Evolutionary conservation across 2,888 invertebrate species (phyloP).

Genomic region (Dendrolimus houi): DNA sequence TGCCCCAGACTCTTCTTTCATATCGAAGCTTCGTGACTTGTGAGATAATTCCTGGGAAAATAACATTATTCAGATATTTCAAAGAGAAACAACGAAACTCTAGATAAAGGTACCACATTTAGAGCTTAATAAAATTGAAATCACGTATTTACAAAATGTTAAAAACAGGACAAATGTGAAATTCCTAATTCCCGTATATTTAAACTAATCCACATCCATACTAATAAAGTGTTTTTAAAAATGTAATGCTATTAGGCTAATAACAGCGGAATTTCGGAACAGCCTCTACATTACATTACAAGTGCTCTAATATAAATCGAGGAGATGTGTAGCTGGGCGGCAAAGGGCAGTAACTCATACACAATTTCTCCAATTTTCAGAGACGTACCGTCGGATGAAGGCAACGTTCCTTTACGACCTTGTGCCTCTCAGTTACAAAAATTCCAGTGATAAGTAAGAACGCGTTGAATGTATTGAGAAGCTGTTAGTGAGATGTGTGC

Average conservation of each 20-base stretch:
- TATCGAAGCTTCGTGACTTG: constrained; percentile 91
- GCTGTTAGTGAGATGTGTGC: constrained; percentile 74
- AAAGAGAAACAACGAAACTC: constrained; percentile 1
- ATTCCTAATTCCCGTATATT: neutral
- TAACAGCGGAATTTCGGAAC: constrained; percentile 56
- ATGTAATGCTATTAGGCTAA: constrained; percentile 62
- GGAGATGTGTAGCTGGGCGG: constrained; percentile 62
- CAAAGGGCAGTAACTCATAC: constrained; percentile 58
- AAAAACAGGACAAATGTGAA: neutral
- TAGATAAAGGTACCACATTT: neutral
- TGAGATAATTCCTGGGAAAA: constrained; percentile 87
- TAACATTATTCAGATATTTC: constrained; percentile 6
- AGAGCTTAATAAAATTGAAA: neutral
- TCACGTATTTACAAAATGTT: neutral
- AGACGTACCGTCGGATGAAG: constrained; percentile 15
- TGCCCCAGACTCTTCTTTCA: constrained; percentile 89
- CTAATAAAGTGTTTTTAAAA: constrained; percentile 30
- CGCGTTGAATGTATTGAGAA: constrained; percentile 67
- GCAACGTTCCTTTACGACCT: constrained; percentile 45
- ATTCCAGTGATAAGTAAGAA: constrained; percentile 42
- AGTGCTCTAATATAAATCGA: constrained; percentile 61
- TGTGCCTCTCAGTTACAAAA: constrained; percentile 70
- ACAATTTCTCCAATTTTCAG: constrained; percentile 4
- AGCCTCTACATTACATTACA: constrained; percentile 67
- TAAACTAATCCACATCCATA: constrained; percentile 52